A percentile compares a stretch with the other conserved stretches of the same genome.
Evolutionary conservation across 2,113 vertebrate species (phyloP).

Genomic region (Panthera tigris): DNA sequence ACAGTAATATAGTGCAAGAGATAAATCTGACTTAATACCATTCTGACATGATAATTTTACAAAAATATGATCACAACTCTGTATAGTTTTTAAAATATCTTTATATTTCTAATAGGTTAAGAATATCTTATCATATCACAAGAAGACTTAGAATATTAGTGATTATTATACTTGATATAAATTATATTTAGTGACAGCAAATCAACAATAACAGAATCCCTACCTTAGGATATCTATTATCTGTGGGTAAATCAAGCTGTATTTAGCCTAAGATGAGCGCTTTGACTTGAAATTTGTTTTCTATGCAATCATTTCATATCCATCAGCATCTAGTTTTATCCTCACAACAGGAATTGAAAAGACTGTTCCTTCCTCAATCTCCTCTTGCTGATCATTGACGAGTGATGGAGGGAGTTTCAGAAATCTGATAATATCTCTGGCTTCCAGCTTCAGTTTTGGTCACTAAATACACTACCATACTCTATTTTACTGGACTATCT

Average conservation of each 20-base stretch:
- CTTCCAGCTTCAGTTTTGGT: background rate
- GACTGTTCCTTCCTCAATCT: background rate
- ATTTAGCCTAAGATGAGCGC: background rate
- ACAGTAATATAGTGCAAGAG: background rate
- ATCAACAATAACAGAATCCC: background rate
- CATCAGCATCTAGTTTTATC: background rate
- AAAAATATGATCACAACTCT: background rate
- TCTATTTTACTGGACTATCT: background rate
- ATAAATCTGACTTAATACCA: background rate
- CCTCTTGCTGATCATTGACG: background rate
- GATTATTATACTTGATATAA: background rate
- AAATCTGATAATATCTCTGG: background rate
- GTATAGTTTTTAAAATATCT: background rate
- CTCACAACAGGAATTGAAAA: background rate
- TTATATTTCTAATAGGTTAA: background rate
- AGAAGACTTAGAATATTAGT: conserved; percentile 2
- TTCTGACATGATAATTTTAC: background rate
- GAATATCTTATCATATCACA: background rate
- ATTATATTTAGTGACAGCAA: background rate
- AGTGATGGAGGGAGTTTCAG: background rate
- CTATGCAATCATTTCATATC: background rate
- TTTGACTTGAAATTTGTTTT: background rate
- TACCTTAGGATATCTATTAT: background rate
- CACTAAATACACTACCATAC: background rate
- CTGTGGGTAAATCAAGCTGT: background rate